Evolutionary conservation across 2,888 invertebrate species (phyloP).

Genomic region (Amiota communis): DNA sequence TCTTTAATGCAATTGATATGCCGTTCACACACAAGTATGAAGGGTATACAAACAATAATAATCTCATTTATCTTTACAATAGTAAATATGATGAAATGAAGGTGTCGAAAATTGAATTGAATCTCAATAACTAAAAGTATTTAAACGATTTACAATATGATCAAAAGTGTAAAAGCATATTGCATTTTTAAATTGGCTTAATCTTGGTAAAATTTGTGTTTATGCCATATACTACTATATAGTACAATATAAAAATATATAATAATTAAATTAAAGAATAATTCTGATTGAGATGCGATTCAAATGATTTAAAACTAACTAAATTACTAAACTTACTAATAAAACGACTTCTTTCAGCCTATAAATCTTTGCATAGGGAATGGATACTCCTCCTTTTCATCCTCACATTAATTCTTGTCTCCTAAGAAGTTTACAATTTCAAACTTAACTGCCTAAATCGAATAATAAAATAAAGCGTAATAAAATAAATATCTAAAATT

Average conservation of each 20-base stretch:
- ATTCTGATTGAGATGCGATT: constrained; percentile 16
- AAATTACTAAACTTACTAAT: neutral
- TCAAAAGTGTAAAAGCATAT: neutral
- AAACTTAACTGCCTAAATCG: neutral
- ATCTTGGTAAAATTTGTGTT: neutral
- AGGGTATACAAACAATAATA: too few species aligned
- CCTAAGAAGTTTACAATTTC: too few species aligned
- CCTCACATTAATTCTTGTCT: too few species aligned
- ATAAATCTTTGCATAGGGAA: constrained; percentile 9
- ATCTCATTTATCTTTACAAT: too few species aligned
- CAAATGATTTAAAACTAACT: neutral
- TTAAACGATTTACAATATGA: neutral
- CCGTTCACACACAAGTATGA: too few species aligned
- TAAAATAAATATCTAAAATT: constrained; percentile 12
- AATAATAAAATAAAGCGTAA: constrained; percentile 15
- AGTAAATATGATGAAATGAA: too few species aligned
- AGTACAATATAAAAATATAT: neutral
- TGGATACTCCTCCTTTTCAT: neutral
- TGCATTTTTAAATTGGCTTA: neutral
- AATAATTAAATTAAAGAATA: neutral
- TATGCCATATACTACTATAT: neutral
- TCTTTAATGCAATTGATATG: too few species aligned
- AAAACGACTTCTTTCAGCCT: neutral
- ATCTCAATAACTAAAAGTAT: neutral
- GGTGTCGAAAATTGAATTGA: neutral